Evolutionary conservation across 2,113 vertebrate species (phyloP).

Genomic region (Ctenomys sociabilis): DNA sequence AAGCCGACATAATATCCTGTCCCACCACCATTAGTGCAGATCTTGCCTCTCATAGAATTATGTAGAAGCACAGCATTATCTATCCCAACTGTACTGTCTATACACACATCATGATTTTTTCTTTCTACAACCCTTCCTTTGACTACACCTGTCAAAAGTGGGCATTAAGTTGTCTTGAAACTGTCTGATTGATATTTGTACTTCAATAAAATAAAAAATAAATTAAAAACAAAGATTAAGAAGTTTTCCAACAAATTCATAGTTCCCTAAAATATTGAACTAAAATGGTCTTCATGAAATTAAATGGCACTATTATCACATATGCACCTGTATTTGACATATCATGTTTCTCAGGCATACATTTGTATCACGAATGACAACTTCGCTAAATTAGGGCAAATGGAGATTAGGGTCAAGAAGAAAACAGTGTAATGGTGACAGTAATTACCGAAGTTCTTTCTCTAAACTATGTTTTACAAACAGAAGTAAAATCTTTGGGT

Average conservation of each 20-base stretch:
- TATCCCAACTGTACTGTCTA: too few relatives aligned
- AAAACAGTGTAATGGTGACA: not conserved
- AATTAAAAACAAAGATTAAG: not conserved
- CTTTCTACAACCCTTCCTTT: too few relatives aligned
- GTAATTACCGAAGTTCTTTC: not conserved
- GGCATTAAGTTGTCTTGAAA: too few relatives aligned
- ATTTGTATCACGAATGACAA: not conserved
- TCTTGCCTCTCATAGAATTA: too few relatives aligned
- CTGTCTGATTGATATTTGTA: too few relatives aligned
- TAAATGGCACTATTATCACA: conserved; percentile 17
- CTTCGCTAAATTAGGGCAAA: not conserved
- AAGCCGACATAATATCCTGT: too few relatives aligned
- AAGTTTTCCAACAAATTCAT: not conserved
- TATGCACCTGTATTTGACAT: not conserved
- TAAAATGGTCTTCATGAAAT: not conserved
- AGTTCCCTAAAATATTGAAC: not conserved
- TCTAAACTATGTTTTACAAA: not conserved
- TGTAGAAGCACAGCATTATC: too few relatives aligned
- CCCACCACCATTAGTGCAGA: too few relatives aligned
- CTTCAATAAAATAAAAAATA: too few relatives aligned
- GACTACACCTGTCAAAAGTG: too few relatives aligned
- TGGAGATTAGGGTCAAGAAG: not conserved
- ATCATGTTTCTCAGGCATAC: not conserved
- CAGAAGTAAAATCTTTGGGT: not conserved
- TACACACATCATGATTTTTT: too few relatives aligned